Conservation (phyloP, 2,888 invertebrate species). For the Xanthorhoe designata region DNA sequence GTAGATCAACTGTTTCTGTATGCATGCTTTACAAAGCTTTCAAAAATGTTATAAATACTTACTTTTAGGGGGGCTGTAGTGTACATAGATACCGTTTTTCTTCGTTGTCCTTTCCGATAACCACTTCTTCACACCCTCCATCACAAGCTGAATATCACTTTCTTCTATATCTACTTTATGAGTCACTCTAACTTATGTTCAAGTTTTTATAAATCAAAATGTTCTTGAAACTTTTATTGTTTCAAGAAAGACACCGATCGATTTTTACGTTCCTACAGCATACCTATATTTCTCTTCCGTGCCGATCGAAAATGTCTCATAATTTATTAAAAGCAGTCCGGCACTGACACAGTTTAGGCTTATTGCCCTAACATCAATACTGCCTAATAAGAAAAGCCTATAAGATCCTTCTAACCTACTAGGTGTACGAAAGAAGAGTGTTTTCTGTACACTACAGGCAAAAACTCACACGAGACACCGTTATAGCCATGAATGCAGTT, state of each 20-base stretch:
- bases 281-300: constrained; percentile 27
- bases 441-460: constrained; percentile 23
- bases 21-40: too few species aligned
- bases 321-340: constrained; percentile 67
- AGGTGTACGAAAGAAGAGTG: background rate
- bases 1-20: too few species aligned
- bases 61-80: constrained; percentile 88
- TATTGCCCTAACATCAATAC: constrained; percentile 38
- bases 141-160: constrained; percentile 39
- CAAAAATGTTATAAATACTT: constrained; percentile 52
- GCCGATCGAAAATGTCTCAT: constrained; percentile 60
- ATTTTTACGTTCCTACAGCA: constrained; percentile 2
- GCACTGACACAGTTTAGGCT: constrained; percentile 59
- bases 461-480: constrained; percentile 41
- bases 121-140: constrained; percentile 74
- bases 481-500: constrained; percentile 45
- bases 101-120: constrained; percentile 60
- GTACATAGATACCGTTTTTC: constrained; percentile 86
- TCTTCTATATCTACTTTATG: background rate
- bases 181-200: background rate
- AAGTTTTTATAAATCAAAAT: background rate
- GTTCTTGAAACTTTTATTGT: constrained; percentile 6
- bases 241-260: constrained; percentile 7
- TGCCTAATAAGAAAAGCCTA: background rate
- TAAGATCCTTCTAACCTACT: background rate